A percentile compares a stretch with the other conserved stretches of the same genome.
Conservation (phyloP, 2,888 invertebrate species). For the Dryococelus australis region DNA sequence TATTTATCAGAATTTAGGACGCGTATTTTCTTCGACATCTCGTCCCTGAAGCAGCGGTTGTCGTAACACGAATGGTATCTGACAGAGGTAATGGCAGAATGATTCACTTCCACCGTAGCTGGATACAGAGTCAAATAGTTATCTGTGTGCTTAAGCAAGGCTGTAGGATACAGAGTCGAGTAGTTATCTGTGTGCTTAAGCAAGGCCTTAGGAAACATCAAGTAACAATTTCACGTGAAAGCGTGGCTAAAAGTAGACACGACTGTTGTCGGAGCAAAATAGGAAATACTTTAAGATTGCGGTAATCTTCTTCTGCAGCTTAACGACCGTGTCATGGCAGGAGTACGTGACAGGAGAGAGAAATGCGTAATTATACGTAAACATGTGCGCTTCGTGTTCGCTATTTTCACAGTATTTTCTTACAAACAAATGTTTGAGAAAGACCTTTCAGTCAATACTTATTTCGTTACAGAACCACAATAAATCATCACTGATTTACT, state of each 20-base stretch:
- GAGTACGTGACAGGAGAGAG: neutral
- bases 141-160: neutral
- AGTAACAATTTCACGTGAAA: neutral
- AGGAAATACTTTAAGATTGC: neutral
- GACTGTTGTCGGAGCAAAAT: neutral
- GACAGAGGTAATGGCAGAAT: too few relatives aligned
- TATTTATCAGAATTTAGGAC: too few relatives aligned
- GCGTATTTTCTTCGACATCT: too few relatives aligned
- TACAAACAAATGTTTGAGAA: too few relatives aligned
- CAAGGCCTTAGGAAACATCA: neutral
- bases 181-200: too few relatives aligned
- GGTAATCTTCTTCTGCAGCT: neutral
- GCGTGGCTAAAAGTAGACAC: neutral
- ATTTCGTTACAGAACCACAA: too few relatives aligned
- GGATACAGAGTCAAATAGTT: too few relatives aligned
- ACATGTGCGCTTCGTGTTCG: neutral
- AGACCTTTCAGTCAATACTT: too few relatives aligned
- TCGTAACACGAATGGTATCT: too few relatives aligned
- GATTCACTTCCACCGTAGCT: too few relatives aligned
- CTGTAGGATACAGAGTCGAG: neutral
- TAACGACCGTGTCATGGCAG: neutral
- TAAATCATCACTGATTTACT: too few relatives aligned
- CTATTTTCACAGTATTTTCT: neutral
- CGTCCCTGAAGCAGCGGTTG: too few relatives aligned
- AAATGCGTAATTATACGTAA: neutral